Conservation (phyloP, 2,888 invertebrate genomes). For the Blastobasis lacticolella region DNA sequence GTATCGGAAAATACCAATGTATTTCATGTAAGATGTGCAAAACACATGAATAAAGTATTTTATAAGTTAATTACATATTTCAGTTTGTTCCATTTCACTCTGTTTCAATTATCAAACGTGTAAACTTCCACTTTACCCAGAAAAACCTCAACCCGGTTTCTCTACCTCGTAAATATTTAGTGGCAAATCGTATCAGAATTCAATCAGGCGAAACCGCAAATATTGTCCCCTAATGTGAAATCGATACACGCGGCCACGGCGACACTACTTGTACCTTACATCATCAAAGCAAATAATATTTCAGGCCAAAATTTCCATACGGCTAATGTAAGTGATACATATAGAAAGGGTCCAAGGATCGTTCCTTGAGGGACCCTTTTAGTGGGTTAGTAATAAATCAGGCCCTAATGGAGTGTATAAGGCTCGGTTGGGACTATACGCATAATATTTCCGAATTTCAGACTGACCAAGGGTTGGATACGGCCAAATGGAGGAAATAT, state of each 20-base stretch:
- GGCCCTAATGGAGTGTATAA: slow-evolving; percentile 63
- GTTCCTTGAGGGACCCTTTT: slow-evolving; percentile 66
- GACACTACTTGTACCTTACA: slow-evolving; percentile 28
- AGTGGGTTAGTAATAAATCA: slow-evolving; percentile 63
- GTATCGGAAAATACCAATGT: too few relatives aligned
- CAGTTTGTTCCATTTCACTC: too few relatives aligned
- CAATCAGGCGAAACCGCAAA: background rate
- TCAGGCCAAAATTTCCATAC: slow-evolving; percentile 55
- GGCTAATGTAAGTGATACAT: slow-evolving; percentile 59
- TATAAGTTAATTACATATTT: too few relatives aligned
- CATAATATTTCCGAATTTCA: slow-evolving; percentile 59
- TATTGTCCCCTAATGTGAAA: slow-evolving; percentile 9
- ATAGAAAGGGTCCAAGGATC: slow-evolving; percentile 50
- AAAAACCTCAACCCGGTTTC: too few relatives aligned
- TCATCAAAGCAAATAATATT: slow-evolving; percentile 56
- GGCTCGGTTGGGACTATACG: slow-evolving; percentile 39
- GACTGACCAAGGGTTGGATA: slow-evolving; percentile 37
- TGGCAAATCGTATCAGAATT: too few relatives aligned
- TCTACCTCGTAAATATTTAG: too few relatives aligned
- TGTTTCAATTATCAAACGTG: too few relatives aligned
- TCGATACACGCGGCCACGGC: slow-evolving; percentile 28
- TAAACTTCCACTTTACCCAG: too few relatives aligned
- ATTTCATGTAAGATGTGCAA: too few relatives aligned
- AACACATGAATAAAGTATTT: too few relatives aligned
- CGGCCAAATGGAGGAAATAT: slow-evolving; percentile 36